Conservation (phyloP, 1,140 invertebrate genomes). For the Oscheius sp. region DNA sequence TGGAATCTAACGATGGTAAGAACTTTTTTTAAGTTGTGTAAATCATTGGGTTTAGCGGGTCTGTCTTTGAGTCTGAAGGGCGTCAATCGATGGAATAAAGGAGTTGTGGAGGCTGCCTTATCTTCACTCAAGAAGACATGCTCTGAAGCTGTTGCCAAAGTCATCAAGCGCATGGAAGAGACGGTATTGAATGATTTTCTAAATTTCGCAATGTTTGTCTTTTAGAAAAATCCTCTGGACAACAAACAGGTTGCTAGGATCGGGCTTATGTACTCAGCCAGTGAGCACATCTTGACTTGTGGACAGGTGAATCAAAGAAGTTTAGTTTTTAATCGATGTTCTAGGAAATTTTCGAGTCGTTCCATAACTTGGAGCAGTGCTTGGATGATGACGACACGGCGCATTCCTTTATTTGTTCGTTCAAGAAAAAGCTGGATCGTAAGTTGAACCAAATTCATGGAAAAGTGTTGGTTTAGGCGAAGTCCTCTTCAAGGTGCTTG, state of each 20-base stretch:
- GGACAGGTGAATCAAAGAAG: too few relatives aligned
- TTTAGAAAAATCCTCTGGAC: not conserved
- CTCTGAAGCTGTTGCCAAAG: too few relatives aligned
- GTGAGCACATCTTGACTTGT: too few relatives aligned
- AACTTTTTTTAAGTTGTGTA: not conserved
- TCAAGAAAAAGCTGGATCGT: conserved; percentile 11
- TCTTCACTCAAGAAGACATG: too few relatives aligned
- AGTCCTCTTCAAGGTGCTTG: conserved; percentile 1
- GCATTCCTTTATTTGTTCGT: not conserved
- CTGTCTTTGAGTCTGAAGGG: too few relatives aligned
- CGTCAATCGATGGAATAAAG: too few relatives aligned
- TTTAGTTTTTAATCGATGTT: too few relatives aligned
- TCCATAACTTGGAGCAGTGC: not conserved
- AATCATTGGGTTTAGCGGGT: too few relatives aligned
- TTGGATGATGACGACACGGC: not conserved
- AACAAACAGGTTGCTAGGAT: too few relatives aligned
- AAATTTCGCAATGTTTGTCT: not conserved
- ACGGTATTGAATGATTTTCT: not conserved
- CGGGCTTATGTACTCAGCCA: too few relatives aligned
- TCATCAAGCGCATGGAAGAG: too few relatives aligned
- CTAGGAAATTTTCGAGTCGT: not conserved
- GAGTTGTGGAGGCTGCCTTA: too few relatives aligned
- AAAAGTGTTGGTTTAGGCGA: not conserved
- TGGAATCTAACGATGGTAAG: not conserved
- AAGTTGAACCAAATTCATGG: not conserved